phyloP scores from a whole-genome alignment of 2,888 invertebrate genomes.

The Capitulum mitella region DNA sequence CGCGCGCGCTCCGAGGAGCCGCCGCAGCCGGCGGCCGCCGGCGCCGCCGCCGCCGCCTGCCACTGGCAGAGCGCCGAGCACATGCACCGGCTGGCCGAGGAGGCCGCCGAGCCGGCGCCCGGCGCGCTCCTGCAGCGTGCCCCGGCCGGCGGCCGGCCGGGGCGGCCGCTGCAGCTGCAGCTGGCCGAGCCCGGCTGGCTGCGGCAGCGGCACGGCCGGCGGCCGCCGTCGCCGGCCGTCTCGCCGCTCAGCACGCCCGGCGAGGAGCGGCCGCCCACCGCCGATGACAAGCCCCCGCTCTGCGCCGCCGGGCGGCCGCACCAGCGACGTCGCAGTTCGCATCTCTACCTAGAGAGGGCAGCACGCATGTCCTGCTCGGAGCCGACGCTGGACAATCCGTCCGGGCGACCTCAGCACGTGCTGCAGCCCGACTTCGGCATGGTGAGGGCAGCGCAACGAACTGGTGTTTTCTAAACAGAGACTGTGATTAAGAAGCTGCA shows the following conservation, averaged over 20 bases:
- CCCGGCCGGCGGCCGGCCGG: slow-evolving; percentile 40
- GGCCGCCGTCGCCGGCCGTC: slow-evolving; percentile 38
- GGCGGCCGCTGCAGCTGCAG: slow-evolving; percentile 40
- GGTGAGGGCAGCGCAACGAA: too few species aligned
- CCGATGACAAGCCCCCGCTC: slow-evolving; percentile 22
- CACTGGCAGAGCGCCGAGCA: slow-evolving; percentile 37
- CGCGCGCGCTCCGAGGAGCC: slow-evolving; percentile 18
- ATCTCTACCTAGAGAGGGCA: slow-evolving; percentile 16
- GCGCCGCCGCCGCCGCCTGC: slow-evolving; percentile 39
- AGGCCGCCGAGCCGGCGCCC: slow-evolving; percentile 37
- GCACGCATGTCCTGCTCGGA: slow-evolving; percentile 27
- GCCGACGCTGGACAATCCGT: slow-evolving; percentile 20
- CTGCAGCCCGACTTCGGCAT: slow-evolving; percentile 32
- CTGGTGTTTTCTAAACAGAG: too few species aligned
- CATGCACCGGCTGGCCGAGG: slow-evolving; percentile 38
- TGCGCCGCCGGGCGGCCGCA: slow-evolving; percentile 20
- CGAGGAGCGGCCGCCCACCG: slow-evolving; percentile 31
- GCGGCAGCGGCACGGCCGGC: slow-evolving; percentile 40
- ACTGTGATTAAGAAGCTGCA: too few species aligned
- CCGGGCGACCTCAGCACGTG: slow-evolving; percentile 28
- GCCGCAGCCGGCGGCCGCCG: slow-evolving; percentile 40
- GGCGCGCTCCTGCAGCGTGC: too few species aligned
- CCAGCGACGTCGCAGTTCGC: slow-evolving; percentile 1
- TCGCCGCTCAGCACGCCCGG: slow-evolving; percentile 37
- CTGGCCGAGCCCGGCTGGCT: slow-evolving; percentile 40